phyloP scores from a whole-genome alignment of 2,888 invertebrate genomes.

The Pecten maximus region DNA sequence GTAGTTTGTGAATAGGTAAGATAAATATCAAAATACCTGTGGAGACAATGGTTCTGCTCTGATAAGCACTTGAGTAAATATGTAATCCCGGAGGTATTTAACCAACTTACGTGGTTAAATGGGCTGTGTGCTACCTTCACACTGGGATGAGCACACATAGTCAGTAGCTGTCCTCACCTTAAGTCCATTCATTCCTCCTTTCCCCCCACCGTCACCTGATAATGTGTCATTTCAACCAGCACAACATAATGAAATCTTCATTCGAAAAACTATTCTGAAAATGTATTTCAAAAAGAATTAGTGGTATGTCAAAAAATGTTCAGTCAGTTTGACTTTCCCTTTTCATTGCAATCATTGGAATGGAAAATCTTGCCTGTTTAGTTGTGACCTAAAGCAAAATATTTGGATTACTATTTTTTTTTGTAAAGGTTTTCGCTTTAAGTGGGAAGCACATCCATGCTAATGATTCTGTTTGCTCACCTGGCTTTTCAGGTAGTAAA shows the following conservation, averaged over 20 bases:
- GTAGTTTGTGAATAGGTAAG: neutral
- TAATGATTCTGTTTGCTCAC: conserved; percentile 29
- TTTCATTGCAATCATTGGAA: conserved; percentile 2
- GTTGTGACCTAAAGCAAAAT: conserved; percentile 1
- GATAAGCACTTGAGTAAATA: neutral
- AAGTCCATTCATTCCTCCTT: neutral
- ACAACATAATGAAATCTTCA: neutral
- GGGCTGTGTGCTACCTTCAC: conserved; percentile 27
- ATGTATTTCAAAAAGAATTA: conserved; percentile 14
- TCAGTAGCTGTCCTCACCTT: neutral
- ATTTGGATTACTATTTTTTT: conserved; percentile 17
- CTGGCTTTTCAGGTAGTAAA: conserved; percentile 7
- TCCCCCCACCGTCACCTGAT: conserved; percentile 7
- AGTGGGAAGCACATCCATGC: neutral
- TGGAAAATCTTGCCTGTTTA: neutral
- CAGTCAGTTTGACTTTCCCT: conserved; percentile 10
- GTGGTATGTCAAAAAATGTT: neutral
- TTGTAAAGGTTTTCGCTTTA: neutral
- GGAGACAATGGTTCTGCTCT: conserved; percentile 21
- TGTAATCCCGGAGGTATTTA: conserved; percentile 6
- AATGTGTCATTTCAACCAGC: conserved; percentile 13
- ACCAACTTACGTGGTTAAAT: conserved; percentile 14
- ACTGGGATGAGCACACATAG: conserved; percentile 22
- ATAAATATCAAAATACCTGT: conserved; percentile 32
- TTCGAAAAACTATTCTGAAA: neutral